Percentiles rank a stretch among this genome's conserved stretches.
Evolutionary conservation across 2,797 vertebrate genomes (phyloP).

Genomic region (Hafferia zeledoni): DNA sequence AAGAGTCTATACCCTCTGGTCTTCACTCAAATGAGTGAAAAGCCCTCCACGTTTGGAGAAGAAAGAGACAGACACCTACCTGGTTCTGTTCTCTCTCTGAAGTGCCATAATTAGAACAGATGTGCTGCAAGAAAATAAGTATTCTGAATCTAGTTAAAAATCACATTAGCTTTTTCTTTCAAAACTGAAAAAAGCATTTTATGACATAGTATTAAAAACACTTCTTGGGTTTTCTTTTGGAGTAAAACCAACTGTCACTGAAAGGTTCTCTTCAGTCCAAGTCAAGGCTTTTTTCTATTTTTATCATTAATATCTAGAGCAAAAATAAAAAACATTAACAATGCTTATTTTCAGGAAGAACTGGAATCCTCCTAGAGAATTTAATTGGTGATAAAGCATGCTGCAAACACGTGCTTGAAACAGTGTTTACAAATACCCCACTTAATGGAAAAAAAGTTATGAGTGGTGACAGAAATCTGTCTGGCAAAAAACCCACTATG

Average conservation of each 20-base stretch:
- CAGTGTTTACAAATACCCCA: constrained; percentile 51
- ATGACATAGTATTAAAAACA: not conserved
- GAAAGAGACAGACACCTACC: not conserved
- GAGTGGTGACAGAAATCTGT: constrained; percentile 41
- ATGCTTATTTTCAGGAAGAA: not conserved
- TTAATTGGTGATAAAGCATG: constrained; percentile 14
- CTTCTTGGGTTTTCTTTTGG: not conserved
- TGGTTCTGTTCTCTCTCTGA: not conserved
- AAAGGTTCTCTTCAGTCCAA: not conserved
- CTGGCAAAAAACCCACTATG: not conserved
- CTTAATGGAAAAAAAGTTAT: constrained; percentile 2
- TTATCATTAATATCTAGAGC: not conserved
- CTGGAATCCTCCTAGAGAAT: not conserved
- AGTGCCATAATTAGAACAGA: not conserved
- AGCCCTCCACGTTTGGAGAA: not conserved
- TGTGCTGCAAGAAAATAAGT: not conserved
- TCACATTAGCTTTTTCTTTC: not conserved
- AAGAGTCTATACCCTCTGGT: not conserved
- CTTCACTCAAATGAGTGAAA: not conserved
- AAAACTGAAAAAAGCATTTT: not conserved
- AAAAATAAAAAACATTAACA: not conserved
- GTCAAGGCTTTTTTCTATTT: not conserved
- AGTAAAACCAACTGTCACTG: not conserved
- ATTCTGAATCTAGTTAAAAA: not conserved
- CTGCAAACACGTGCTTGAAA: not conserved